Percentiles rank a stretch among this genome's conserved stretches.
Conservation (phyloP, 1,140 invertebrate genomes). For the Phenacoccus solenopsis region DNA sequence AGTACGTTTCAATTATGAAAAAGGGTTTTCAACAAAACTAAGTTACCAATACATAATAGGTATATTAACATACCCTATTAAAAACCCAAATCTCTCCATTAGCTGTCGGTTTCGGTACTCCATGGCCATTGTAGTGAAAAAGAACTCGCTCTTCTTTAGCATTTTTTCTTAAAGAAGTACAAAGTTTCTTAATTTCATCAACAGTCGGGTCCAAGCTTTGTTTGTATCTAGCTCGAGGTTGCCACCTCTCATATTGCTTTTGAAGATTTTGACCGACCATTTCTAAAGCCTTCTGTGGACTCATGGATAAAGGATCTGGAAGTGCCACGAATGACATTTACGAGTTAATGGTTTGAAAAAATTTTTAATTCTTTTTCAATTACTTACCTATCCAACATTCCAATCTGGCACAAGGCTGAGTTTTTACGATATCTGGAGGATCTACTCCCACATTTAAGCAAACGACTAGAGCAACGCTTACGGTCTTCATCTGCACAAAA, state of each 20-base stretch:
- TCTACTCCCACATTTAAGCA: slow-evolving; percentile 98
- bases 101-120: slow-evolving; percentile 91
- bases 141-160: slow-evolving; percentile 97
- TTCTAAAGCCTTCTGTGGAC: slow-evolving; percentile 87
- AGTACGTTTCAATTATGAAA: no score
- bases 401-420: slow-evolving; percentile 84
- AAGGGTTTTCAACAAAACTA: no score
- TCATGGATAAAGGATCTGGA: slow-evolving; percentile 66
- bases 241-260: slow-evolving; percentile 95
- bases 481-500: slow-evolving; percentile 81
- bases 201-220: slow-evolving; percentile 92
- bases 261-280: slow-evolving; percentile 82
- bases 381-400: slow-evolving; percentile 91
- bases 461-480: slow-evolving; percentile 95
- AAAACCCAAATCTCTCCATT: slow-evolving; percentile 99
- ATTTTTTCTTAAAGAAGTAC: slow-evolving; percentile 85
- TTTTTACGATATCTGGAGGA: slow-evolving; percentile 95
- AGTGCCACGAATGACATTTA: not conserved
- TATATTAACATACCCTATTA: slow-evolving; percentile 58
- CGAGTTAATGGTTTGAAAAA: not conserved
- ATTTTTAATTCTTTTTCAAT: not conserved
- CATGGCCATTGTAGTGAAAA: slow-evolving; percentile 99
- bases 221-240: slow-evolving; percentile 91
- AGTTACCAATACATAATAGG: no score
- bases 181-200: slow-evolving; percentile 96